Conservation (phyloP, 2,888 invertebrate genomes). For the Plagodis dolabraria region DNA sequence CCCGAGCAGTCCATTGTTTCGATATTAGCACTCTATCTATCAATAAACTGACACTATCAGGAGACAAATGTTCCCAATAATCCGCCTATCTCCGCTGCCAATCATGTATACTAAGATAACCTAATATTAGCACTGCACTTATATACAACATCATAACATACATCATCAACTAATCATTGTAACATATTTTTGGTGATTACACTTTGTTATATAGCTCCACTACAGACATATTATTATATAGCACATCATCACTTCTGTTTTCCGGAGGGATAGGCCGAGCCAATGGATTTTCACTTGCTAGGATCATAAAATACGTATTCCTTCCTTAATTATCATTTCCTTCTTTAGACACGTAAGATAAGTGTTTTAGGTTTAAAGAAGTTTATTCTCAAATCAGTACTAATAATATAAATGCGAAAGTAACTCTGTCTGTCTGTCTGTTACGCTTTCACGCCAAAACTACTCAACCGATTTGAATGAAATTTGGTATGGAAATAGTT, state of each 20-base stretch:
- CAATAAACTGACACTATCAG: constrained; percentile 46
- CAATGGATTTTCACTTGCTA: neutral
- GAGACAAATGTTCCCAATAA: constrained; percentile 40
- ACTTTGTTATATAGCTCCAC: no score
- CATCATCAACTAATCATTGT: neutral
- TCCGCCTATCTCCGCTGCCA: constrained; percentile 26
- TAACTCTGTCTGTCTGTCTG: no score
- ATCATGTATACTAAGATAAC: constrained; percentile 28
- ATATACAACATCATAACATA: constrained; percentile 9
- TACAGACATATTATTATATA: no score
- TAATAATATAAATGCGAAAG: no score
- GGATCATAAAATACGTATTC: neutral
- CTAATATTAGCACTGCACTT: constrained; percentile 20
- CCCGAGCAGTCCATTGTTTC: constrained; percentile 19
- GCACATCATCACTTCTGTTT: no score
- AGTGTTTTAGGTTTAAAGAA: no score
- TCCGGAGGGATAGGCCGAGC: neutral
- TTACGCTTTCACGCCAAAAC: no score
- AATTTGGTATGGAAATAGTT: no score
- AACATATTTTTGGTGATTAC: neutral
- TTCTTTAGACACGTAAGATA: no score
- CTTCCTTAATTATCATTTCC: no score
- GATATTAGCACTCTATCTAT: constrained; percentile 38
- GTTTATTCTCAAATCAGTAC: no score
- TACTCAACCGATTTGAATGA: no score